Base-by-base conservation (phyloP, 2,797 vertebrate genomes). In the Enteromius viviparus region DNA sequence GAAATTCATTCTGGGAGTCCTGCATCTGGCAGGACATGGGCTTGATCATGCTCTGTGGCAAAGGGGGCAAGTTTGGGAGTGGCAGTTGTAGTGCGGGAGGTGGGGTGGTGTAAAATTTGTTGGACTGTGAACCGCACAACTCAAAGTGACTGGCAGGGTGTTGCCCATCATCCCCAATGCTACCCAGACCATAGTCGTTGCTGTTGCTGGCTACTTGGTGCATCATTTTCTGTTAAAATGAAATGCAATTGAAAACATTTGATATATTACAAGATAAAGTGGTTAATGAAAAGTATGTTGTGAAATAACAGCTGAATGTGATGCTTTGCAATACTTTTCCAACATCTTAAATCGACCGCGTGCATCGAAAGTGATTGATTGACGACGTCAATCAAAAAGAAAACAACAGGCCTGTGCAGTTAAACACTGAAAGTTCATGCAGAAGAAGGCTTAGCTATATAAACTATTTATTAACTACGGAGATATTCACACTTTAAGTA, bases 141-240 rank as follows among this genome's bases (percentile, higher is more conserved):
- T 98, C 97, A 91, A 98, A 99, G 92, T 98, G 97, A 84, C 96
- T 95, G 7, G 94, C 91, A n/a, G 97, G 91, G 89, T 97, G 96
- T 93, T 95, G 96, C 76, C 93, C 96, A 89, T 99, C 97, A 89
- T 98, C 97, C 32, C 89, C 93, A 86, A 99, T 95, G 85, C 95
- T 96, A 1, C 95, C 94, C 93, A 97, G 95, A 90, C 97, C 99
- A 91, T 96, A 99, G 90, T 97, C 96, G 87, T 95, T 92, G 90
- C 94, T 98, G 86, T 93, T 93, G 93, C 93, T 95, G 91, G 95
- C 94, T 92, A 99, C 97, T 80, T 98, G 97, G 92, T 98, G 98
- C 98, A 99, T 99, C 97, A 99, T 99, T 95, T 95, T 98, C 97
- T 98, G 92, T 84, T 68, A 85, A 80, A 74, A 83, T 51, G 78